These are phyloP conservation scores for Physocephala rufipes DNA, from an alignment of 2,888 invertebrate genomes.

Conservation along the genomic window DNA sequence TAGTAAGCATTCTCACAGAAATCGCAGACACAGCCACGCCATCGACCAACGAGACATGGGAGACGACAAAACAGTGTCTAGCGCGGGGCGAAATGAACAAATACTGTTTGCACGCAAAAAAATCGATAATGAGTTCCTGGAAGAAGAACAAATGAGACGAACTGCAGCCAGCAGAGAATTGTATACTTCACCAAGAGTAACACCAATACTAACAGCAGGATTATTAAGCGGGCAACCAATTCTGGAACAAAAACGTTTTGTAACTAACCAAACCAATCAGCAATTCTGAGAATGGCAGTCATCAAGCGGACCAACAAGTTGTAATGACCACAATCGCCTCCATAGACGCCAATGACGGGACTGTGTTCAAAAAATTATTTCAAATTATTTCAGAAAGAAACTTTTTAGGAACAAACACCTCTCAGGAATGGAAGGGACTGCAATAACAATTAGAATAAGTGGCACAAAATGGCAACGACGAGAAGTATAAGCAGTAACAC, in stretches of 20 bases:
- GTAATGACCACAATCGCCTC: slow-evolving; percentile 47
- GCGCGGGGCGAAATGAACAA: slow-evolving; percentile 55
- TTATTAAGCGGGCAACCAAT: slow-evolving; percentile 38
- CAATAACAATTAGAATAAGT: not conserved
- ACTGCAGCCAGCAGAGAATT: slow-evolving; percentile 22
- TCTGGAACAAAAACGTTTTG: slow-evolving; percentile 31
- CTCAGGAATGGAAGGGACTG: not conserved
- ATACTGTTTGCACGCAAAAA: slow-evolving; percentile 61
- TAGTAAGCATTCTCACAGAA: slow-evolving; percentile 39
- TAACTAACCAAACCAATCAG: slow-evolving; percentile 34
- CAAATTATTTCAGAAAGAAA: no score
- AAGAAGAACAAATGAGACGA: slow-evolving; percentile 53
- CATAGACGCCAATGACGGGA: slow-evolving; percentile 52
- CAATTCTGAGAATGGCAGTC: slow-evolving; percentile 44
- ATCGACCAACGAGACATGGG: slow-evolving; percentile 34
- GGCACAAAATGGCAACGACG: no score
- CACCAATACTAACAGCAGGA: slow-evolving; percentile 37
- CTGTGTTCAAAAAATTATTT: slow-evolving; percentile 54
- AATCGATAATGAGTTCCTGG: slow-evolving; percentile 60
- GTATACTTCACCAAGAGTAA: slow-evolving; percentile 2
- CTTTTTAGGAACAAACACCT: no score
- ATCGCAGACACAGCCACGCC: slow-evolving; percentile 49
- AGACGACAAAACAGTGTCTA: slow-evolving; percentile 49
- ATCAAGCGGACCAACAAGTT: slow-evolving; percentile 48
- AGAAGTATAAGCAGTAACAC: no score